Base-by-base conservation (phyloP, 2,113 vertebrate genomes). In the Paradisaea rubra region DNA sequence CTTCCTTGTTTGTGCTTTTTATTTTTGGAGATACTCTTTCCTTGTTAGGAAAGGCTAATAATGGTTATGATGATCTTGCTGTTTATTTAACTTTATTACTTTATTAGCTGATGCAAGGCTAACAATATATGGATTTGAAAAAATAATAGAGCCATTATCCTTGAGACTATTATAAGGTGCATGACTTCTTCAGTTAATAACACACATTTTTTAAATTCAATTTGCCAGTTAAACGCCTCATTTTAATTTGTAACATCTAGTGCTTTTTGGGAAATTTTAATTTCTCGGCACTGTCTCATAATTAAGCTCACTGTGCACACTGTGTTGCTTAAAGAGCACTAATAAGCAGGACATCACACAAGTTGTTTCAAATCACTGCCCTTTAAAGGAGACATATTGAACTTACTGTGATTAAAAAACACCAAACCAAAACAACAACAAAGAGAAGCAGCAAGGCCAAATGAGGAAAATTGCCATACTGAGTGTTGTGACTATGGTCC, bases 401-500 rank as follows among this genome's bases (percentile, higher is more conserved):
- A 74, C 23, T 61, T 54, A 30, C 6, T 21, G 9, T 30, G 25
- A 33, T 78, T 70, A 23, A 44, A 37, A 70, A 47, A 31, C 3
- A 35, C 16, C 28, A 60, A 33, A 35, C 10, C 19, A 45, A 64
- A 79, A 42, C 14, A 63, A 35, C 50, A 86, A 37, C 13, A 17
- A 31, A 50, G 37, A 70, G 72, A 57, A 78, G 18, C 13, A 59
- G 52, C 28, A 63, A 64, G 13, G 25, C 37, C 18, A 33, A 19
- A 2, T 9, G 37, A 30, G 37, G 19, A 69, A 76, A 37, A 65
- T 4, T 41, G 20, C 61, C 0, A 0, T 56, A 13, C 23, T 27
- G 42, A 61, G 7, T 44, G 7, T 47, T 44, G 30, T 53, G 41
- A 23, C 12, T 24, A 0, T 24, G 21, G 19, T 73, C 33, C 33